phyloP scores from a whole-genome alignment of 2,797 vertebrate genomes.

The Chaunax sp. region DNA sequence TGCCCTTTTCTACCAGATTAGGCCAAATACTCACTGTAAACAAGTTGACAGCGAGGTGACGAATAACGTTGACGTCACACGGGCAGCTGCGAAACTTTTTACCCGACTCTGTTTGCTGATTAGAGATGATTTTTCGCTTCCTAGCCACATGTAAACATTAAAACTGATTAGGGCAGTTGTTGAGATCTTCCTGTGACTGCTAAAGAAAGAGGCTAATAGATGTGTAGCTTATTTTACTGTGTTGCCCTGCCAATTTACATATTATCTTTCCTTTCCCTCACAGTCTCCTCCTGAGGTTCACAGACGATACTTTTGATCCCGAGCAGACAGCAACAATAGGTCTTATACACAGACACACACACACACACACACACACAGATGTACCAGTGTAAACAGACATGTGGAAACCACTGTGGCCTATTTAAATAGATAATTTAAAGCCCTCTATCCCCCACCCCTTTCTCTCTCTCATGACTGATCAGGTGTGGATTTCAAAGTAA shows the following conservation, averaged over 20 bases:
- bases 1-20: not conserved
- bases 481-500: slow-evolving; percentile 99
- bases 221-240: not conserved
- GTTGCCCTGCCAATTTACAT: slow-evolving; percentile 28
- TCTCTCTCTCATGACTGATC: not conserved
- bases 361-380: not conserved
- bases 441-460: not conserved
- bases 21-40: not conserved
- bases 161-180: not conserved
- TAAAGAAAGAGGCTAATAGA: not conserved
- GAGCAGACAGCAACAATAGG: slow-evolving; percentile 98
- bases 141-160: not conserved
- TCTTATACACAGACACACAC: slow-evolving; percentile 62
- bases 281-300: slow-evolving; percentile 97
- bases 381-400: too few species aligned
- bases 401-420: not conserved
- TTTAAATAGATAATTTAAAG: not conserved
- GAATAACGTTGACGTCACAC: not conserved
- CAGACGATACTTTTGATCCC: slow-evolving; percentile 97
- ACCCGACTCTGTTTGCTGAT: not conserved
- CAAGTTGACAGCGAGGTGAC: too few species aligned
- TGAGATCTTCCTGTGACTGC: not conserved
- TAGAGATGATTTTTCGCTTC: not conserved
- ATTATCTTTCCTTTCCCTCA: slow-evolving; percentile 19
- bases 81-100: slow-evolving; percentile 1